These are phyloP conservation scores for Pogonophryne albipinna DNA, from an alignment of 2,797 vertebrate genomes.

Conservation along the genomic window DNA sequence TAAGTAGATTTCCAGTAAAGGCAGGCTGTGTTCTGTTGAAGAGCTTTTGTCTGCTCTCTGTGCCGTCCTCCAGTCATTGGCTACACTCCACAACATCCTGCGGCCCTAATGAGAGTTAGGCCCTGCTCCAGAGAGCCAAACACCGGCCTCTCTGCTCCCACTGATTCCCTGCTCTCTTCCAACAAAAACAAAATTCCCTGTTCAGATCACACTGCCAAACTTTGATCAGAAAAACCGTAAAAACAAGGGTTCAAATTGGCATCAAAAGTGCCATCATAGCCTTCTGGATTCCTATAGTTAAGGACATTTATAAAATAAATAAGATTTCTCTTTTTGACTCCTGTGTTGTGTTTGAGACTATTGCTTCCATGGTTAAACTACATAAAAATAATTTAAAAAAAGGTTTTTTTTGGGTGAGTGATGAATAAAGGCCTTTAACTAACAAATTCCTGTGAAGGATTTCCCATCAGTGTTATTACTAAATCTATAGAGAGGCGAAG, in stretches of 20 bases:
- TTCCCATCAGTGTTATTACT: not conserved
- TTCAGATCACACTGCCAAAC: not conserved
- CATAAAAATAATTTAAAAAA: not conserved
- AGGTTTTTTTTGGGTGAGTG: not conserved
- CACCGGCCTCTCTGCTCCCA: constrained; percentile 6
- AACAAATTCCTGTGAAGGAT: not conserved
- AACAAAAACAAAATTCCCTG: not conserved
- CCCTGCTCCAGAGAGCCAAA: constrained; percentile 2
- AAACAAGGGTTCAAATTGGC: not conserved
- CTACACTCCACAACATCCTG: constrained; percentile 34
- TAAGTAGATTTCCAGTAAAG: constrained; percentile 39
- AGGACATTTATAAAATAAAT: not conserved
- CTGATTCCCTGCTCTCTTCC: not conserved
- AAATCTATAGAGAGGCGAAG: too few species aligned
- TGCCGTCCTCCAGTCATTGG: not conserved
- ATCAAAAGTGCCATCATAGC: not conserved
- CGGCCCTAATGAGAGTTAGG: constrained; percentile 32
- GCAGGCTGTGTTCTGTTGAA: constrained; percentile 7
- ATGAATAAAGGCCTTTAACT: not conserved
- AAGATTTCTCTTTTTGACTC: not conserved
- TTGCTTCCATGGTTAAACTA: not conserved
- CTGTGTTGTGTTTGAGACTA: constrained; percentile 4
- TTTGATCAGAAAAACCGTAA: not conserved
- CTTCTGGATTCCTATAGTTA: not conserved
- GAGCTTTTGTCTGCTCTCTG: constrained; percentile 23